Evolutionary conservation across 2,797 vertebrate genomes (phyloP).

Genomic region (Coendou prehensilis): DNA sequence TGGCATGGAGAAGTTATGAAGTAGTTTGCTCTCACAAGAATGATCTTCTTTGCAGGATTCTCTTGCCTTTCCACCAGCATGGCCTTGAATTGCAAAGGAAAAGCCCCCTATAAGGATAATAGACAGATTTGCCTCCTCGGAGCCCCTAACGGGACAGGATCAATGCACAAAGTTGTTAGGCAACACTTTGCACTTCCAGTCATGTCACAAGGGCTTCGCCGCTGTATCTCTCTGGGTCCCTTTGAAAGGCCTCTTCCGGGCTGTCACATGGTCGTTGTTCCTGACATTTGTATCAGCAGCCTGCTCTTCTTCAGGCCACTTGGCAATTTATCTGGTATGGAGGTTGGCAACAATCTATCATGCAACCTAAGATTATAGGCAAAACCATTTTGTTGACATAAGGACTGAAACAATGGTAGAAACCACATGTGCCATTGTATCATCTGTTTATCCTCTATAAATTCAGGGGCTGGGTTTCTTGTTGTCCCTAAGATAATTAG

Average conservation of each 20-base stretch:
- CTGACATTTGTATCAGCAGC: background rate
- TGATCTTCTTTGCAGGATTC: background rate
- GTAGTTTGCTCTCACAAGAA: background rate
- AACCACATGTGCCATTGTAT: background rate
- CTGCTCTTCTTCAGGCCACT: background rate
- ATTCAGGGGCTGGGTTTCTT: background rate
- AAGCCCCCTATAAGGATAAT: background rate
- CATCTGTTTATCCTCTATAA: background rate
- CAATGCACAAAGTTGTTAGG: background rate
- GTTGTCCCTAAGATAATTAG: background rate
- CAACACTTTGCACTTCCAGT: background rate
- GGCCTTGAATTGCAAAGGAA: constrained; percentile 13
- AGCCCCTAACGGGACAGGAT: background rate
- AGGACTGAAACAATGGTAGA: constrained; percentile 22
- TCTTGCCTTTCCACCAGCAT: background rate
- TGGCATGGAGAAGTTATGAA: background rate
- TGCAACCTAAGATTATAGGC: background rate
- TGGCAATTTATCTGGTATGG: background rate
- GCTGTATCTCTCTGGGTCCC: background rate
- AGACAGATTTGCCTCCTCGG: background rate
- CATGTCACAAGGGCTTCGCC: background rate
- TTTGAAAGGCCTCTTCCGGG: background rate
- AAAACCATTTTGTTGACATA: background rate
- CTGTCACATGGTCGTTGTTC: background rate
- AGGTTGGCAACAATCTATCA: constrained; percentile 19